Evolutionary conservation across 2,113 vertebrate genomes (phyloP), one percentile per base, ranked within the genome.

Genomic region (Chroicocephalus ridibundus): DNA sequence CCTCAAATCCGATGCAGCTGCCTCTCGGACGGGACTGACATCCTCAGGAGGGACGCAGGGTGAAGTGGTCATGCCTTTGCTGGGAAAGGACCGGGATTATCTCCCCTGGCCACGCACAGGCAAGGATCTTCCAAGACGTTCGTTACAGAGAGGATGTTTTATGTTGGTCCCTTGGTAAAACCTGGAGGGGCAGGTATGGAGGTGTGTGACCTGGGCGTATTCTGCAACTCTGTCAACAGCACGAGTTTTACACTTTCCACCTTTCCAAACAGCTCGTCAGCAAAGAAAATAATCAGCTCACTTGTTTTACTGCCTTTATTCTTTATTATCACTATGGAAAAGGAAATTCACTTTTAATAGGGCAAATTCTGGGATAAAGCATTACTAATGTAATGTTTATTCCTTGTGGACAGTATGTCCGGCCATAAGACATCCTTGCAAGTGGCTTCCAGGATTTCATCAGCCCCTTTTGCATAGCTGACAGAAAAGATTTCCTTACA

Each of bases 291-390:
- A 18, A 66, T 61, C 42, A 71, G 12, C 62, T 65, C 5, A 0
- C 17, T 86, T 17, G 9, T 29, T 85, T 72, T 27, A 27, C 47
- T 76, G 74, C 26, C 52, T 79, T 79, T 54, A n/a, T 52, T 91
- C 79, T 90, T 36, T 19, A 3, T 61, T 84, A 95, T 68, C 55
- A 26, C n/a, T 25, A 2, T 2, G 66, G 55, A n/a, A 86, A 81
- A 86, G 93, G 72, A 92, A 95, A 94, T 71, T 49, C 26, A 38
- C 38, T 78, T 69, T 66, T 86, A 75, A 70, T 2, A 94, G 51
- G n/a, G 57, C n/a, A 75, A 83, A 62, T 60, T 40, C 70, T 47
- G 36, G 62, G 62, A 3, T 51, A 60, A 71, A 94, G 47, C 42
- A 44, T 55, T 76, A 22, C 52, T 91, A 47, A 78, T 79, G 52